Conservation (phyloP, 2,888 invertebrate genomes). For the Achlya flavicornis region DNA sequence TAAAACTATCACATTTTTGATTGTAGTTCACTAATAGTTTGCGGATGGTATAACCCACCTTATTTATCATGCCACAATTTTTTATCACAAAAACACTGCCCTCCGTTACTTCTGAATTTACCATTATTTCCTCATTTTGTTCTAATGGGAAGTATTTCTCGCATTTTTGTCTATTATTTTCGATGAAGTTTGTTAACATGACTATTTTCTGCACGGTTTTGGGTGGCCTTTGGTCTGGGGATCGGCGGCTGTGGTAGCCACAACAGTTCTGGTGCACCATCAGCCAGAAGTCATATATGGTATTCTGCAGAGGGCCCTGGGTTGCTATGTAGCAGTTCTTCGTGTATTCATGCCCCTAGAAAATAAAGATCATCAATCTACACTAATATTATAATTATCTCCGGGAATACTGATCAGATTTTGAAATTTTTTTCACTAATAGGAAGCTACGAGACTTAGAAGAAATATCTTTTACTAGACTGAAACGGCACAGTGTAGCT, state of each 20-base stretch:
- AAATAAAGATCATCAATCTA: neutral
- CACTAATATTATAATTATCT: too few relatives aligned
- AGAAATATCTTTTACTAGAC: too few relatives aligned
- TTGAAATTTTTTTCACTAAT: too few relatives aligned
- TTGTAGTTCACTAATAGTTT: constrained; percentile 68
- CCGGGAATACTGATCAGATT: too few relatives aligned
- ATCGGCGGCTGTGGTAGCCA: constrained; percentile 33
- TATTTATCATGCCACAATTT: constrained; percentile 80
- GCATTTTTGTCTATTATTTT: constrained; percentile 93
- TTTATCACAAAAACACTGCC: constrained; percentile 76
- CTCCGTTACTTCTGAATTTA: constrained; percentile 44
- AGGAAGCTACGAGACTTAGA: too few relatives aligned
- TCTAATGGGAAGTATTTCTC: constrained; percentile 93
- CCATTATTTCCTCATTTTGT: constrained; percentile 68
- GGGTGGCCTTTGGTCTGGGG: neutral
- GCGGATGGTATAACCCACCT: constrained; percentile 84
- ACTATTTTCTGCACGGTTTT: constrained; percentile 86
- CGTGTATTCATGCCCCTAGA: constrained; percentile 94
- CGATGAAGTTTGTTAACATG: constrained; percentile 95
- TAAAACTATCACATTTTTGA: constrained; percentile 37
- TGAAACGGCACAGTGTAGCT: too few relatives aligned
- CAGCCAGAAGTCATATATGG: constrained; percentile 95
- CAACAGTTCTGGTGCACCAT: constrained; percentile 88
- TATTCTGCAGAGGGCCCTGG: constrained; percentile 95
- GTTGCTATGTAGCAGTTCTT: constrained; percentile 95